A percentile compares a stretch with the other conserved stretches of the same genome.
Evolutionary conservation across 2,797 vertebrate species (phyloP).

Genomic region (Poeciliopsis paucimaculata): DNA sequence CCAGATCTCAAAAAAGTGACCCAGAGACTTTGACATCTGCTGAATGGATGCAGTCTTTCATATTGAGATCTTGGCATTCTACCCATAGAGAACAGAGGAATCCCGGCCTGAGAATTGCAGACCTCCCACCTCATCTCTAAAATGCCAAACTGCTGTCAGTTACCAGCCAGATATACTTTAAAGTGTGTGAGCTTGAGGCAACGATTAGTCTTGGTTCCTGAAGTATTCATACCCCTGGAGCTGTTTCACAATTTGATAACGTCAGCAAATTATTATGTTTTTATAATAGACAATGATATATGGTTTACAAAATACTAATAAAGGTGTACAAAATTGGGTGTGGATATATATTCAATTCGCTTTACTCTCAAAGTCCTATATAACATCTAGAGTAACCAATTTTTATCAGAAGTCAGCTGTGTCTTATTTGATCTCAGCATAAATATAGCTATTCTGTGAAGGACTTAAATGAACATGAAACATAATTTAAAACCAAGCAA

Average conservation of each 20-base stretch:
- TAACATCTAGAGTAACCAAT: background rate
- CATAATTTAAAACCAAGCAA: background rate
- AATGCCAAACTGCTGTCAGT: slow-evolving; percentile 54
- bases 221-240: background rate
- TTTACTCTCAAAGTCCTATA: background rate
- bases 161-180: slow-evolving; percentile 22
- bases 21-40: slow-evolving; percentile 30
- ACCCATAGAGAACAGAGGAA: slow-evolving; percentile 25
- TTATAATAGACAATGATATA: background rate
- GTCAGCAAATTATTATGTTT: background rate
- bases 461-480: background rate
- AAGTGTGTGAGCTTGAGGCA: slow-evolving; percentile 21
- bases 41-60: slow-evolving; percentile 38
- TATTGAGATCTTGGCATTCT: slow-evolving; percentile 51
- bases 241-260: background rate
- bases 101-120: slow-evolving; percentile 15
- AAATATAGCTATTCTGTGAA: background rate
- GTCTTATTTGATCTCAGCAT: background rate
- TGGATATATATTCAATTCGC: background rate
- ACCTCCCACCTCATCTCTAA: slow-evolving; percentile 14
- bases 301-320: background rate
- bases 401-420: background rate
- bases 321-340: background rate
- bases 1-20: slow-evolving; percentile 28
- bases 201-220: background rate